These are phyloP conservation scores for Lasioglossum lativentre DNA, from an alignment of 2,888 invertebrate genomes.

Conservation along the genomic window DNA sequence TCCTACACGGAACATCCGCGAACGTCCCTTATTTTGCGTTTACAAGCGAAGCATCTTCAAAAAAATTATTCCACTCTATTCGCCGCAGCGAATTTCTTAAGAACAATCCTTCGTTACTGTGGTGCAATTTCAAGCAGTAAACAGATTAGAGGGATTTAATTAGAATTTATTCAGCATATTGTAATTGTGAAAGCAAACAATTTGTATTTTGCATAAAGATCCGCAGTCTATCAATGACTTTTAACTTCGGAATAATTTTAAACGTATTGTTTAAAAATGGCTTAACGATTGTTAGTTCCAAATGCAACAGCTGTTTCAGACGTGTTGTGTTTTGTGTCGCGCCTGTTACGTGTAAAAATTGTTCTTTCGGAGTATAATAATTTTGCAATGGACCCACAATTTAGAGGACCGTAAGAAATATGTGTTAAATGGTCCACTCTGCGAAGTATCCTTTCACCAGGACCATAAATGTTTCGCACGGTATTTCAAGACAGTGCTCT, in stretches of 20 bases:
- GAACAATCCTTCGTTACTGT: neutral
- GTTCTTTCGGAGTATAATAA: neutral
- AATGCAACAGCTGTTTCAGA: too few relatives aligned
- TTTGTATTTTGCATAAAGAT: too few relatives aligned
- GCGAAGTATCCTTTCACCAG: neutral
- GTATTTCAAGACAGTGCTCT: too few relatives aligned
- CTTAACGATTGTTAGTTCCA: too few relatives aligned
- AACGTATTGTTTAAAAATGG: too few relatives aligned
- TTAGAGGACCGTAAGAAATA: neutral
- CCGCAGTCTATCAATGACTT: too few relatives aligned
- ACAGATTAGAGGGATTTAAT: neutral
- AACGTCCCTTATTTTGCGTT: neutral
- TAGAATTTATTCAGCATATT: too few relatives aligned
- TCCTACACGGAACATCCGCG: neutral
- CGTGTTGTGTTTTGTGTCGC: too few relatives aligned
- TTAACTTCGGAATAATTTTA: too few relatives aligned
- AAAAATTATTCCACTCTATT: neutral
- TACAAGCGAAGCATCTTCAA: neutral
- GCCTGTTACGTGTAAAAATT: too few relatives aligned
- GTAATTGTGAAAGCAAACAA: neutral
- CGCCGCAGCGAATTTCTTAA: neutral
- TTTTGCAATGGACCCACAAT: neutral
- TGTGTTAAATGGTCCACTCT: neutral
- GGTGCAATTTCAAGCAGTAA: neutral
- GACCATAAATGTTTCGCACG: neutral